Percentiles rank a stretch among this genome's conserved stretches.
These are phyloP conservation scores for Leptinotarsa rubiginosa DNA, from an alignment of 2,888 invertebrate species.

Conservation along the genomic window DNA sequence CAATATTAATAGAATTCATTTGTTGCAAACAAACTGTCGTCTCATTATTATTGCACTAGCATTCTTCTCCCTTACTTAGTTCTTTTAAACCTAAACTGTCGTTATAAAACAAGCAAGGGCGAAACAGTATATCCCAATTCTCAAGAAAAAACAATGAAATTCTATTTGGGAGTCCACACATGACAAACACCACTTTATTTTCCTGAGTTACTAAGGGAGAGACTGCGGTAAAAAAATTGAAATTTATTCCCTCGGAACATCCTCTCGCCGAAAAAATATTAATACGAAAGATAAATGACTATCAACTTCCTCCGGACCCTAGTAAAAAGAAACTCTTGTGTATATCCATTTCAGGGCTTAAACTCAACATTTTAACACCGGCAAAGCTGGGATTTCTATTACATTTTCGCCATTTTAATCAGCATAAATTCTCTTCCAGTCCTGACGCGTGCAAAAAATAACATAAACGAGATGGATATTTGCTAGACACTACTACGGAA, in stretches of 20 bases:
- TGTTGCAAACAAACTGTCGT: too few species aligned
- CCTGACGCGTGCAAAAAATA: conserved; percentile 53
- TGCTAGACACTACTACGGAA: conserved; percentile 21
- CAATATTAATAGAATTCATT: too few species aligned
- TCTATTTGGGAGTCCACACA: conserved; percentile 25
- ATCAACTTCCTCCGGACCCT: conserved; percentile 40
- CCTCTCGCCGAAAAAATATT: conserved; percentile 22
- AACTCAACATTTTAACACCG: conserved; percentile 52
- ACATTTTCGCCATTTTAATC: conserved; percentile 60
- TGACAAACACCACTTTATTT: conserved; percentile 35
- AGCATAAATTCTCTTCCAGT: conserved; percentile 60
- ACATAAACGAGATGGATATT: conserved; percentile 45
- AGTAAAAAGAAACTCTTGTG: conserved; percentile 44
- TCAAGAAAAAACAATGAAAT: conserved; percentile 11
- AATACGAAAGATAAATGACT: conserved; percentile 41
- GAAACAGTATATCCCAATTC: conserved; percentile 2
- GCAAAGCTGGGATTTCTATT: conserved; percentile 58
- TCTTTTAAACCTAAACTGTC: too few species aligned
- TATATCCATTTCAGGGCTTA: conserved; percentile 50
- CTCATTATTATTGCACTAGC: too few species aligned
- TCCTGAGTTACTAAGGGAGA: conserved; percentile 30
- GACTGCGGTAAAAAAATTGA: conserved; percentile 34
- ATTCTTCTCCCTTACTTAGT: background rate
- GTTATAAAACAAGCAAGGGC: background rate
- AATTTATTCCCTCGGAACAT: conserved; percentile 35